A percentile compares a stretch with the other conserved stretches of the same genome.
phyloP scores from a whole-genome alignment of 2,113 vertebrate species.

The Apeltes quadracus region DNA sequence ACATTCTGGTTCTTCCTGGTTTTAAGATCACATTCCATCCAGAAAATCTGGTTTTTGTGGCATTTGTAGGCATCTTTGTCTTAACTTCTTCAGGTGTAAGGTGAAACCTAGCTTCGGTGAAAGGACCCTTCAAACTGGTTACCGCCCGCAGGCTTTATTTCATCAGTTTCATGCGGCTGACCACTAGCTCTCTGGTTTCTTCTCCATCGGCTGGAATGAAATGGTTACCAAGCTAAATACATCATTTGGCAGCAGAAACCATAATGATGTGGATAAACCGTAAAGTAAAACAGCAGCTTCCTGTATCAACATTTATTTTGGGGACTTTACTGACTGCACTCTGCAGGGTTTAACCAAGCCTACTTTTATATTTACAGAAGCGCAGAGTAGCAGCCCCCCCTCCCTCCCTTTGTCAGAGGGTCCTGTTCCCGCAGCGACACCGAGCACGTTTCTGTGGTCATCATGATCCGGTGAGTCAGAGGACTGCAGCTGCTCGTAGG shows the following conservation, averaged over 20 bases:
- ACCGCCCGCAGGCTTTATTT: not conserved
- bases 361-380: slow-evolving; percentile 12
- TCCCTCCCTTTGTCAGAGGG: too few relatives aligned
- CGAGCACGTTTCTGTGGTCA: too few relatives aligned
- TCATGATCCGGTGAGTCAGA: too few relatives aligned
- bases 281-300: slow-evolving; percentile 19
- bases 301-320: slow-evolving; percentile 5
- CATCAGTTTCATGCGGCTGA: not conserved
- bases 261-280: not conserved
- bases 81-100: too few relatives aligned
- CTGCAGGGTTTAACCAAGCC: slow-evolving; percentile 1
- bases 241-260: not conserved
- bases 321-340: slow-evolving; percentile 2
- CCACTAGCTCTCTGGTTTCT: not conserved
- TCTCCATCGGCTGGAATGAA: not conserved
- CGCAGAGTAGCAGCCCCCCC: too few relatives aligned
- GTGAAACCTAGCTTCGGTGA: too few relatives aligned
- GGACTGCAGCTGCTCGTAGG: not conserved
- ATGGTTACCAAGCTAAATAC: not conserved
- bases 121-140: too few relatives aligned
- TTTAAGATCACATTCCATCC: too few relatives aligned
- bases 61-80: not conserved
- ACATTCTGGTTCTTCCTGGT: too few relatives aligned
- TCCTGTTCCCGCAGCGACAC: too few relatives aligned
- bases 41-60: not conserved